These are phyloP conservation scores for Pantherophis guttatus DNA, from an alignment of 2,113 vertebrate species.

Conservation along the genomic window DNA sequence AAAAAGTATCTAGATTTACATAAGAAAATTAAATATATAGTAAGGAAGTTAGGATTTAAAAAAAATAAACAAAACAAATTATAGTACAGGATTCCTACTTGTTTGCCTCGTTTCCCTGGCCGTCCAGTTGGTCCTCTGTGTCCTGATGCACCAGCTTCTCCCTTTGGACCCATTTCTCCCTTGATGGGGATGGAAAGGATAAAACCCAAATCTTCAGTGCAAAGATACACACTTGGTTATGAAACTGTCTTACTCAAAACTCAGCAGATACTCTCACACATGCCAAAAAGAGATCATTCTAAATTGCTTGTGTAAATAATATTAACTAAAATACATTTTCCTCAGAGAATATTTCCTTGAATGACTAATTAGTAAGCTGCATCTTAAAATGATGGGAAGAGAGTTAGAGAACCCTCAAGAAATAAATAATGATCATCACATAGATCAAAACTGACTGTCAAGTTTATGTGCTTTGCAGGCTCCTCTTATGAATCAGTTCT, in stretches of 20 bases:
- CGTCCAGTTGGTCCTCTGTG: constrained; percentile 92
- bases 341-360: background rate
- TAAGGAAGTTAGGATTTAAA: background rate
- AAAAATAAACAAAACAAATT: background rate
- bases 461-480: background rate
- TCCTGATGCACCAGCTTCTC: constrained; percentile 86
- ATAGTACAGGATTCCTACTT: constrained; percentile 68
- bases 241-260: background rate
- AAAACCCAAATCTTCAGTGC: constrained; percentile 27
- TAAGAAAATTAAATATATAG: background rate
- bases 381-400: background rate
- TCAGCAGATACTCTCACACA: background rate
- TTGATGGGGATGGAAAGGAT: constrained; percentile 54
- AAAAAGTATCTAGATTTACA: background rate
- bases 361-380: background rate
- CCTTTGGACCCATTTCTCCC: constrained; percentile 98
- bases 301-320: background rate
- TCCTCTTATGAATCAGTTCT: background rate
- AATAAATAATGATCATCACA: background rate
- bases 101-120: constrained; percentile 96
- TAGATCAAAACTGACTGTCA: background rate
- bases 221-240: background rate
- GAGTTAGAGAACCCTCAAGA: background rate
- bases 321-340: background rate
- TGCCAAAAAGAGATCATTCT: background rate